A percentile compares a stretch with the other conserved stretches of the same genome.
These are phyloP conservation scores for Glaucidium brasilianum DNA, from an alignment of 2,113 vertebrate species.

Conservation along the genomic window DNA sequence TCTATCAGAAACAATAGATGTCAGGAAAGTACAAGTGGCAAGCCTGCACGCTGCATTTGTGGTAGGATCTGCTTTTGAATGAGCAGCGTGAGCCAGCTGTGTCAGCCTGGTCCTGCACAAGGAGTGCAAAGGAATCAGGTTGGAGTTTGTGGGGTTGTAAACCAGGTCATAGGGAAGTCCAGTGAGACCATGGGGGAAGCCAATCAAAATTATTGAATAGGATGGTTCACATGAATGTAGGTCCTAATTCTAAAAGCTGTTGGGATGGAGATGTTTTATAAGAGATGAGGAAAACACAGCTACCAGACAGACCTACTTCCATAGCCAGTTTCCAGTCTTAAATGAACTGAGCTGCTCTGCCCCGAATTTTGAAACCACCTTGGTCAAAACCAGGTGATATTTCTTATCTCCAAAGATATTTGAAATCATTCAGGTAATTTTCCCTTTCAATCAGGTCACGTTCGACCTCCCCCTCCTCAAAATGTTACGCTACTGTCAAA, in stretches of 20 bases:
- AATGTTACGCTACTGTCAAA: conserved; percentile 63
- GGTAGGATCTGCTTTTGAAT: background rate
- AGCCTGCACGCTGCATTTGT: rapidly evolving
- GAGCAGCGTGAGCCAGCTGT: rapidly evolving
- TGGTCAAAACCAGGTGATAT: background rate
- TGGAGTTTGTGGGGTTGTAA: background rate
- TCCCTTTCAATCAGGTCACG: conserved; percentile 21
- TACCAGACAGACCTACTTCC: background rate
- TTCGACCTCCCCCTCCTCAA: conserved; percentile 22
- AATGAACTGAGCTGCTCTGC: background rate
- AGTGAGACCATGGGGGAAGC: background rate
- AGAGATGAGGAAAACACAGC: background rate
- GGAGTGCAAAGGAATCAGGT: rapidly evolving
- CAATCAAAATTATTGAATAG: rapidly evolving
- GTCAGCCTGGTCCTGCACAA: rapidly evolving
- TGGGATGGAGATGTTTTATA: background rate
- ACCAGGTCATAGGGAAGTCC: background rate
- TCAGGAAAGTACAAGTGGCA: rapidly evolving
- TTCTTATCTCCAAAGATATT: background rate
- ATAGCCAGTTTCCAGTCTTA: background rate
- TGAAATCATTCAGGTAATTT: background rate
- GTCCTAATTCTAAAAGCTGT: background rate
- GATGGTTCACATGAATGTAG: background rate
- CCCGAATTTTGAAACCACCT: background rate
- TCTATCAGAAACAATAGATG: background rate